phyloP scores from a whole-genome alignment of 2,888 invertebrate species.

The Sturmia bella region DNA sequence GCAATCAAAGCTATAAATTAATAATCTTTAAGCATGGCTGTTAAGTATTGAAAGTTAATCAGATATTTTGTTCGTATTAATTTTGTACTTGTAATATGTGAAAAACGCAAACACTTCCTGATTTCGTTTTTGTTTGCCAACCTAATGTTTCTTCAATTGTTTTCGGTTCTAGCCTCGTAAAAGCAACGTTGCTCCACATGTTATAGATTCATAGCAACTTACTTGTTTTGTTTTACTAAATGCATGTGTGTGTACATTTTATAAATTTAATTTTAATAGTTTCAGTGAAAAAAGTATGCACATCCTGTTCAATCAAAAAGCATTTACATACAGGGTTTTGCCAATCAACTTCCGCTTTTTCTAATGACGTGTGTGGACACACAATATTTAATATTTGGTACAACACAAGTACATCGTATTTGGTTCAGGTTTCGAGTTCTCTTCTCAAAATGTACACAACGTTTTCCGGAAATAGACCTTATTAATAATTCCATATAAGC shows the following conservation, averaged over 20 bases:
- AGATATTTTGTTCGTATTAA: no score
- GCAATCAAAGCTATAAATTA: no score
- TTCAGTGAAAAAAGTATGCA: background rate
- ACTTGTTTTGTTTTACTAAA: background rate
- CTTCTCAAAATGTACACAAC: background rate
- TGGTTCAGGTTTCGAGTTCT: background rate
- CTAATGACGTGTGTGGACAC: constrained; percentile 15
- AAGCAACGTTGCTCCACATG: no score
- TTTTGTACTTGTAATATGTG: no score
- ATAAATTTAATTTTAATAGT: background rate
- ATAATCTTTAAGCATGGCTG: no score
- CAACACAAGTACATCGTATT: background rate
- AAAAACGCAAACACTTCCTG: no score
- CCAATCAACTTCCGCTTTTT: constrained; percentile 40
- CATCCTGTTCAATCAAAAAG: constrained; percentile 27
- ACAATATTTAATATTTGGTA: constrained; percentile 26
- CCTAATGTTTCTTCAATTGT: no score
- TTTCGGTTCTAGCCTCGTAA: no score
- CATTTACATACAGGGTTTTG: constrained; percentile 28
- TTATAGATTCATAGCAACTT: no score
- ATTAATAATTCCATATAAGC: constrained; percentile 30
- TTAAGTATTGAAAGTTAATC: no score
- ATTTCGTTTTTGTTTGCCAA: no score
- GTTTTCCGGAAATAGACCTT: constrained; percentile 41
- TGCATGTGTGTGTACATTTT: no score